A percentile compares a stretch with the other conserved stretches of the same genome.
Conservation (phyloP, 2,888 invertebrate genomes). For the Philaethria dido region DNA sequence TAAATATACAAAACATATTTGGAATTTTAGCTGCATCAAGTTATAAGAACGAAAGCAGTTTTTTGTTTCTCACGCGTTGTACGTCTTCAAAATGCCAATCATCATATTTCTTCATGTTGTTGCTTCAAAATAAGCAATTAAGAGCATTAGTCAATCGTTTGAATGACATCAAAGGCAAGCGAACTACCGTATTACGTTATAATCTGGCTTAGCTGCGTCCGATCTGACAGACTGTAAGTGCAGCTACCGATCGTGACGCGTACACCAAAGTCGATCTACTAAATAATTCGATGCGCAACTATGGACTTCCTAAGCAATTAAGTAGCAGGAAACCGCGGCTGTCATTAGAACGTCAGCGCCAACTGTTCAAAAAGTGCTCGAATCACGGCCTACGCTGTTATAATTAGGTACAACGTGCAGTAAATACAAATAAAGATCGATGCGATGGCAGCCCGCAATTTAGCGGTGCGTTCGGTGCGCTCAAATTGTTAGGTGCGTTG, state of each 20-base stretch:
- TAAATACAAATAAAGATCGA: constrained; percentile 79
- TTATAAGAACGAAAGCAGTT: background rate
- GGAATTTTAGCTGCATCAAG: too few relatives aligned
- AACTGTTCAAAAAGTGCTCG: constrained; percentile 75
- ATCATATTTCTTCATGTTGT: constrained; percentile 44
- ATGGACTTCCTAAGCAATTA: constrained; percentile 79
- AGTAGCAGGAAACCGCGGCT: constrained; percentile 78
- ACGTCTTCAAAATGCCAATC: constrained; percentile 37
- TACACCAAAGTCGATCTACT: constrained; percentile 67
- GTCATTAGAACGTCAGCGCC: constrained; percentile 82
- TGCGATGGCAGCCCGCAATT: constrained; percentile 79
- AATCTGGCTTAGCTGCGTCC: constrained; percentile 70
- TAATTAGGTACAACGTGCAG: constrained; percentile 78
- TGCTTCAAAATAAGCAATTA: constrained; percentile 63
- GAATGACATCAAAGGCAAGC: constrained; percentile 69
- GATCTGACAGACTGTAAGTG: constrained; percentile 79
- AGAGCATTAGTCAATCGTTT: constrained; percentile 70
- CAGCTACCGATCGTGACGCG: constrained; percentile 66
- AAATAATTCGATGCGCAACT: constrained; percentile 74
- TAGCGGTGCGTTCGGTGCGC: constrained; percentile 63
- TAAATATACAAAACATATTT: background rate
- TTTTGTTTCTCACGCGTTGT: constrained; percentile 17
- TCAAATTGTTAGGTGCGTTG: constrained; percentile 76
- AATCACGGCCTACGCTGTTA: constrained; percentile 73
- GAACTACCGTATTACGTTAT: constrained; percentile 82